phyloP scores from a whole-genome alignment of 2,113 vertebrate species.

The Corynorhinus townsendii region DNA sequence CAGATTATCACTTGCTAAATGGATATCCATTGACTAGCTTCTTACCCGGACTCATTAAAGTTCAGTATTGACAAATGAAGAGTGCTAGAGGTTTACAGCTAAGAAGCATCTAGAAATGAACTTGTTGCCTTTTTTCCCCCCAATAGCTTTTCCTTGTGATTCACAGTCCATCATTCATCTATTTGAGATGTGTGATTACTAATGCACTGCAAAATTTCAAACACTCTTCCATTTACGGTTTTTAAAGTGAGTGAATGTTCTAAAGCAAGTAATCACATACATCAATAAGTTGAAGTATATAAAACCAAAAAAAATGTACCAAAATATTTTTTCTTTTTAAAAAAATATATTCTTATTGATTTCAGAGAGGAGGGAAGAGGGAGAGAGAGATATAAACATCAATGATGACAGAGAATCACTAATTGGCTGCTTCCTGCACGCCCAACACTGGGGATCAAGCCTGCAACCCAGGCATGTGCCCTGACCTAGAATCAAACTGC shows the following conservation, averaged over 20 bases:
- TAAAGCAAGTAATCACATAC: not conserved
- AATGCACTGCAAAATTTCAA: conserved; percentile 30
- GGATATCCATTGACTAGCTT: conserved; percentile 82
- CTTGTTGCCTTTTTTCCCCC: conserved; percentile 48
- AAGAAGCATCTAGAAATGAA: conserved; percentile 79
- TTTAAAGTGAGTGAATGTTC: conserved; percentile 25
- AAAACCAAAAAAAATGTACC: not conserved
- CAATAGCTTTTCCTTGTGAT: conserved; percentile 67
- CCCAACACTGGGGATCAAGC: too few species aligned
- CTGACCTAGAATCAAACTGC: too few species aligned
- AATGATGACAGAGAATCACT: too few species aligned
- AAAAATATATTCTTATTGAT: too few species aligned
- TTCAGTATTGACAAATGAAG: conserved; percentile 75
- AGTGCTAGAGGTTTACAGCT: conserved; percentile 73
- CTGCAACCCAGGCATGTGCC: too few species aligned
- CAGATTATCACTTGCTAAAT: conserved; percentile 82
- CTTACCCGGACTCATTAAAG: conserved; percentile 83
- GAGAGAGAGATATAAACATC: too few species aligned
- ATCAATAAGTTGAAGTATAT: not conserved
- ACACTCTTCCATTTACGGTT: not conserved
- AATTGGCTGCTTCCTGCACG: too few species aligned
- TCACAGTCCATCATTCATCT: conserved; percentile 50
- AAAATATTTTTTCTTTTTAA: not conserved
- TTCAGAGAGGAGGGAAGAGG: too few species aligned
- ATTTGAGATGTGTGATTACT: conserved; percentile 15